Conservation (phyloP, 2,797 vertebrate species). For the Discoglossus pictus region DNA sequence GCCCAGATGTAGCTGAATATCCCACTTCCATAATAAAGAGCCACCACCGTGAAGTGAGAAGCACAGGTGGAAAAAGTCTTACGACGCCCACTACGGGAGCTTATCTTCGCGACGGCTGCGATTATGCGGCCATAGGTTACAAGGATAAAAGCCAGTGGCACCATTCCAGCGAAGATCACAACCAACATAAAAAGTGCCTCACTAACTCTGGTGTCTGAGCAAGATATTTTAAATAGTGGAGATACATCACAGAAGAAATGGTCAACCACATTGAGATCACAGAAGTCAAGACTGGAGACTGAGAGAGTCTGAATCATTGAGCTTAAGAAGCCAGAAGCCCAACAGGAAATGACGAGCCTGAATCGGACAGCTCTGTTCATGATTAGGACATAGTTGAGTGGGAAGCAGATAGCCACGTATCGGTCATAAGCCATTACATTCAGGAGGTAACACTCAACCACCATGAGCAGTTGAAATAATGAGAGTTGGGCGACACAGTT, state of each 20-base stretch:
- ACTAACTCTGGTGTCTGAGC: slow-evolving; percentile 45
- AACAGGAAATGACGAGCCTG: slow-evolving; percentile 31
- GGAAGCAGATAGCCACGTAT: slow-evolving; percentile 53
- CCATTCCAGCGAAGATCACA: slow-evolving; percentile 14
- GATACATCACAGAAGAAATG: slow-evolving; percentile 55
- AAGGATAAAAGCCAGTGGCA: slow-evolving; percentile 51
- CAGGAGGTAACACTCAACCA: slow-evolving; percentile 50
- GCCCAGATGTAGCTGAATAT: slow-evolving; percentile 49
- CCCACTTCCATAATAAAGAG: slow-evolving; percentile 41
- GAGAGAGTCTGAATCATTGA: slow-evolving; percentile 26
- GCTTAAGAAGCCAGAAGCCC: slow-evolving; percentile 34
- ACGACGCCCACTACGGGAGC: background rate
- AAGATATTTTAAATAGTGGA: slow-evolving; percentile 51
- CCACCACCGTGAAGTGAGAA: slow-evolving; percentile 44
- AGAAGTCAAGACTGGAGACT: slow-evolving; percentile 31
- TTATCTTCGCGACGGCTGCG: slow-evolving; percentile 34
- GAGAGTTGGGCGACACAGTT: slow-evolving; percentile 41
- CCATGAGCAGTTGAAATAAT: slow-evolving; percentile 49
- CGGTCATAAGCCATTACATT: slow-evolving; percentile 23
- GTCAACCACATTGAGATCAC: slow-evolving; percentile 38
- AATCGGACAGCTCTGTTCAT: slow-evolving; percentile 30
- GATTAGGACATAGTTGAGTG: slow-evolving; percentile 35
- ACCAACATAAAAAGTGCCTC: slow-evolving; percentile 44
- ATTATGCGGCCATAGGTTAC: slow-evolving; percentile 46
- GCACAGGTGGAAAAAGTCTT: slow-evolving; percentile 46